Base-by-base conservation (phyloP, 2,113 vertebrate species). In the Benthochromis sp. region DNA sequence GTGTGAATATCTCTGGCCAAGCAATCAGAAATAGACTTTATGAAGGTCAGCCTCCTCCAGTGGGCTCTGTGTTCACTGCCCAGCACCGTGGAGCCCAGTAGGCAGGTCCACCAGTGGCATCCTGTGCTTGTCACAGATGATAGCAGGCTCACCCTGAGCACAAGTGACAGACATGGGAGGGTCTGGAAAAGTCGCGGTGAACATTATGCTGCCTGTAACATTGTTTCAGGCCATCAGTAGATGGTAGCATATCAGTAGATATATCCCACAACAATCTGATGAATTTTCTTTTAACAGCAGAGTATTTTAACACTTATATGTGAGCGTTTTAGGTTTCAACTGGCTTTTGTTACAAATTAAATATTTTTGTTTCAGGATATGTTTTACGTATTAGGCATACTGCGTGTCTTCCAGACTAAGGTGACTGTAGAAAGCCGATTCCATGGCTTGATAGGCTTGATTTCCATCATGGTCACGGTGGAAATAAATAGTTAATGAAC, bases 121-220 rank as follows among this genome's bases (percentile, higher is more conserved):
- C 31, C 17, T 63, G 31, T 36, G 59, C 59, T 63, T 63, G 31
- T 36, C 61, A 66, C 61, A 66, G 31, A n/a, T 66, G 31, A 66
- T 7, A 66, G 17, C 61, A 36, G 17, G 0, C 17, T 63, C 59
- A 63, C 59, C 2, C 59, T 36, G 9, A 34, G 31, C 59, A 36
- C 29, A 59, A 29, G 9, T 63, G 16, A 63, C 59, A 63, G 0
- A 66, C 16, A n/a, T 66, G 61, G 17, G 31, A 36, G 61, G 31
- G 31, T 1, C 31, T 66, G 31, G 31, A 66, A 36, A 0, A 66
- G 61, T 36, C 4, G 1, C 9, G 0, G 9, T 36, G 31, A 63
- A 5, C 6, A n/a, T 66, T 66, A 66, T 66, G 61, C 17, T n/a
- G 5, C 59, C 29, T 63, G 16, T 63, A 63, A 11, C 4, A 11